A percentile compares a stretch with the other conserved stretches of the same genome.
Evolutionary conservation across 1,140 invertebrate genomes (phyloP).

Genomic region (Dolichoris vasculosae): DNA sequence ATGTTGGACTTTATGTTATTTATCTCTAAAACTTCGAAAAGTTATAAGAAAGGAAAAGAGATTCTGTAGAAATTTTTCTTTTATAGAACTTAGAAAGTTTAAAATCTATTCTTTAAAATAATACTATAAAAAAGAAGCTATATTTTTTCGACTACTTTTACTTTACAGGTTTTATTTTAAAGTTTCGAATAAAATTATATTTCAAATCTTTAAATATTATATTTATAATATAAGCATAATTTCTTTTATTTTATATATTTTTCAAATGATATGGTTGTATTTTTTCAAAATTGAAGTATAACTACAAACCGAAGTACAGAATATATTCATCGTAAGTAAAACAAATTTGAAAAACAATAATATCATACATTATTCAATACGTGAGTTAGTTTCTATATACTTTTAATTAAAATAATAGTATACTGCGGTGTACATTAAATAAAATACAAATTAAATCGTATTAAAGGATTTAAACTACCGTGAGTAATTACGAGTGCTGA

Average conservation of each 20-base stretch:
- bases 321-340: too few species aligned
- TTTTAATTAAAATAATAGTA: neutral
- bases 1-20: neutral
- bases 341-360: too few species aligned
- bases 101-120: constrained; percentile 4
- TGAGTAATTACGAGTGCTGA: too few species aligned
- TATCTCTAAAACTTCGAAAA: constrained; percentile 8
- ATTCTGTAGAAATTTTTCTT: constrained; percentile 20
- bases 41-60: neutral
- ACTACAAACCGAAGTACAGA: neutral
- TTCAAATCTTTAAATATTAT: neutral
- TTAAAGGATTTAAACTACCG: too few species aligned
- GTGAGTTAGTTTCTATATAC: neutral
- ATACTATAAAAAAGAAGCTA: constrained; percentile 6
- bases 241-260: neutral
- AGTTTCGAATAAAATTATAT: neutral
- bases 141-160: too few species aligned
- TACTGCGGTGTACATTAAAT: neutral
- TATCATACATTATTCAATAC: neutral
- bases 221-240: too few species aligned
- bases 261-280: neutral
- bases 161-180: too few species aligned
- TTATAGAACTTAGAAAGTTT: neutral
- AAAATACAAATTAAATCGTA: too few species aligned
- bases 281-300: neutral